Evolutionary conservation across 2,888 invertebrate genomes (phyloP).

Genomic region (Dolomedes plantarius): DNA sequence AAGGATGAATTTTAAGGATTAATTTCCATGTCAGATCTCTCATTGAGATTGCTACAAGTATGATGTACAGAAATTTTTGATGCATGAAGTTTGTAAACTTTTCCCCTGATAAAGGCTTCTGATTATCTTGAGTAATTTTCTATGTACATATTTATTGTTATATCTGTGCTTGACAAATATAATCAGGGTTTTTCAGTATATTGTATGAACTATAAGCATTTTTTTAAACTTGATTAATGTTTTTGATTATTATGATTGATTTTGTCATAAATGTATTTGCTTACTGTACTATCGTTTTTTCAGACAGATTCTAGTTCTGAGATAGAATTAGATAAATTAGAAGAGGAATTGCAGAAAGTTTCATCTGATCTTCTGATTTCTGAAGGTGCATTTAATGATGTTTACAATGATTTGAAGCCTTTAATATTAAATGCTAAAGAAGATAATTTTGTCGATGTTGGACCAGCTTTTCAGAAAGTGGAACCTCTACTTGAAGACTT

Average conservation of each 20-base stretch:
- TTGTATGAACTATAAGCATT: no score
- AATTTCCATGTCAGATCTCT: no score
- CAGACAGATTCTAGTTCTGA: not conserved
- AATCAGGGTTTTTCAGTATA: no score
- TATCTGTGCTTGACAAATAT: no score
- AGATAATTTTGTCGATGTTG: not conserved
- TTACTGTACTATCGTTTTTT: not conserved
- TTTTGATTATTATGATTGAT: not conserved
- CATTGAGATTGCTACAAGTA: no score
- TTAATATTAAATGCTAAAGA: not conserved
- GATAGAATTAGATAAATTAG: not conserved
- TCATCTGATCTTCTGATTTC: not conserved
- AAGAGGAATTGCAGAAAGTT: not conserved
- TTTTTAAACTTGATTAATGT: no score
- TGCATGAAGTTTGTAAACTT: no score
- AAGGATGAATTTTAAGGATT: no score
- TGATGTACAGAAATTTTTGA: no score
- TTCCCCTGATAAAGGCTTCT: no score
- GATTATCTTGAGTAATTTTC: no score
- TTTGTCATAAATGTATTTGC: not conserved
- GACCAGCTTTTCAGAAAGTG: not conserved
- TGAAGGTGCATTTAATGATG: not conserved
- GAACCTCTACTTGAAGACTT: not conserved
- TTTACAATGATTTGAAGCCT: slow-evolving; percentile 1
- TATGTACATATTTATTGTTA: no score